Base-by-base conservation (phyloP, 2,113 vertebrate genomes). In the Ptyas mucosa region DNA sequence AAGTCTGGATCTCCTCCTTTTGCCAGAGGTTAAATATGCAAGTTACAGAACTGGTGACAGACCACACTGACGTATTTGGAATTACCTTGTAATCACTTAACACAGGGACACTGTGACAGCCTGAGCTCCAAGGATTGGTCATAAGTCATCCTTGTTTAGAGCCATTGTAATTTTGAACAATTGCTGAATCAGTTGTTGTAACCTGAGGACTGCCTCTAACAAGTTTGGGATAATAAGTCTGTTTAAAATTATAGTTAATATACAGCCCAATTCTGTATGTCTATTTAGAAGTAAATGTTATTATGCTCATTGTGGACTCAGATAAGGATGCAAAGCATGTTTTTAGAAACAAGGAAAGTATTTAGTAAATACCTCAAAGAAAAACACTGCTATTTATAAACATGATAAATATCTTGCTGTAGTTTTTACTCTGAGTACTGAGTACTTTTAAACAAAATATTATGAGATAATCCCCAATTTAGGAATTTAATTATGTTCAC, bases 301-400 rank as follows among this genome's bases (percentile, higher is more conserved):
- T n/a, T 51, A n/a, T n/a, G 9, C 29, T 29, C 5, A n/a, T 15
- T 87, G 12, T 51, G 14, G 51, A n/a, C 29, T 88, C 51, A 53
- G 8, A 15, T 53, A 81, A 49, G 21, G 8, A 54, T 85, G 51
- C 69, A 43, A 5, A 54, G n/a, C 64, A 54, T 85, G 0, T 21
- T 34, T 69, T 90, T 96, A 90, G 94, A 94, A 96, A 93, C 34
- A 81, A 93, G 91, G 94, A 93, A 88, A 93, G 89, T 39, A 49
- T 89, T 93, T 93, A 69, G 9, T 26, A 94, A 92, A 93, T 93
- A 39, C 46, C 43, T 69, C 23, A 85, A 75, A 58, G 91, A 94
- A 94, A 54, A 34, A 0, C 1, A 90, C 6, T 95, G 88, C 87
- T 61, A 92, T 89, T 93, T 94, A 57, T 92, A 92, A 55, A 51